Base-by-base conservation (phyloP, 2,113 vertebrate species). In the Tringa solitaria region DNA sequence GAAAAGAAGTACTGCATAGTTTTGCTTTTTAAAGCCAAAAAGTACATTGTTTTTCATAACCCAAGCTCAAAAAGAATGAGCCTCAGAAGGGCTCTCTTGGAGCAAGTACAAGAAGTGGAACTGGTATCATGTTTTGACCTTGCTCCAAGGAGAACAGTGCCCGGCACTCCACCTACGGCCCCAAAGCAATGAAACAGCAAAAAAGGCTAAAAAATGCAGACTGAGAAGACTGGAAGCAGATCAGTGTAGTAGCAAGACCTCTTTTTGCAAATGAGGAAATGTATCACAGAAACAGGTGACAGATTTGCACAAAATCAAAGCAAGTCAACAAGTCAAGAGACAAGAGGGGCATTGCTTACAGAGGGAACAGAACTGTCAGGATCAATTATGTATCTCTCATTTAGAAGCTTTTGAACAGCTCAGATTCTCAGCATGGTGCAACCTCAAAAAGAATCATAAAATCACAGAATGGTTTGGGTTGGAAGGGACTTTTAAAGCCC, bases 241-340 rank as follows among this genome's bases (percentile, higher is more conserved):
- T 61, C 10, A 32, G 56, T 19, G 43, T 5, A 21, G 48, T 8
- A 46, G 57, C 63, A 9, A 18, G 75, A 17, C 23, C 39, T 74
- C 57, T 39, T 19, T 32, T 26, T 53, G 77, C 16, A 4, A 24
- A 20, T 0, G 35, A 75, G 53, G 48, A 54, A n/a, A 35, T 1
- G 4, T 2, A 6, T 27, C 72, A 17, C 6, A 63, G 70, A 16
- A 53, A 27, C 15, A 13, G 19, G 33, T 4, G 46, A 59, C 41
- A 35, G 85, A 6, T 59, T 13, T n/a, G 61, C 74, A 59, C 7
- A 1, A 32, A 33, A 63, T 4, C 46, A 53, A 7, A 78, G 65
- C 26, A 35, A 20, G 63, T 4, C 4, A 9, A 13, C 0, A 6
- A 5, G 59, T 1, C 19, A n/a, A 20, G 41, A 50, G 53, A 26